Base-by-base conservation (phyloP, 2,797 vertebrate species). In the Lutra lutra region DNA sequence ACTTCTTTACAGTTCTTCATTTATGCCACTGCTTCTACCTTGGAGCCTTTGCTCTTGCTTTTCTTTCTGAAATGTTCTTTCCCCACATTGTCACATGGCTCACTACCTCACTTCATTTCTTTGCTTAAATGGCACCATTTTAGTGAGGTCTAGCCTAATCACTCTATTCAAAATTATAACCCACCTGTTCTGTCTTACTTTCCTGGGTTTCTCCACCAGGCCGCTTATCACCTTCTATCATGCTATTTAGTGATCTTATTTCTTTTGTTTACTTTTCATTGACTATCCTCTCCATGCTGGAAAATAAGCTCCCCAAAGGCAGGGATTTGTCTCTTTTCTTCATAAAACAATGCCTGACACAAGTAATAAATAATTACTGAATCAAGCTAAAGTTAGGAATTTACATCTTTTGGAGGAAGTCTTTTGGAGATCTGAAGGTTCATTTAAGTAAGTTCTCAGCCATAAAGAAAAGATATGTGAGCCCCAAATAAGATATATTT, bases 361-460 rank as follows among this genome's bases (percentile, higher is more conserved):
- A 82, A 38, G 43, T 89, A 79, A 48, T 75, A 77, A 77, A 82
- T 77, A 89, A 46, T 72, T 89, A 83, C 70, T 89, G 20, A 72
- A n/a, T 64, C 90, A 40, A 92, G 5, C 92, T 85, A 64, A 90
- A 89, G 51, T 72, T 70, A 72, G 38, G 11, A 58, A 72, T 95
- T 95, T 95, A 80, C 29, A 51, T 58, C 46, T 88, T 66, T n/a
- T 66, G 62, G 62, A n/a, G 56, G 73, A 97, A 88, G 60, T 88
- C 79, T 62, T 91, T 80, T 79, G 12, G 25, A 83, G 13, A 86
- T 84, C 25, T 94, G 85, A 79, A 80, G 46, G 2, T 91, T 94
- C 62, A 64, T 87, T 89, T 78, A 51, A 80, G 9, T 94, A 75
- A 25, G 82, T 77, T 91, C 87, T 88, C 18, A 77, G 46, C 29